Evolutionary conservation across 2,888 invertebrate genomes (phyloP).

Genomic region (Chaitophorus viminalis): DNA sequence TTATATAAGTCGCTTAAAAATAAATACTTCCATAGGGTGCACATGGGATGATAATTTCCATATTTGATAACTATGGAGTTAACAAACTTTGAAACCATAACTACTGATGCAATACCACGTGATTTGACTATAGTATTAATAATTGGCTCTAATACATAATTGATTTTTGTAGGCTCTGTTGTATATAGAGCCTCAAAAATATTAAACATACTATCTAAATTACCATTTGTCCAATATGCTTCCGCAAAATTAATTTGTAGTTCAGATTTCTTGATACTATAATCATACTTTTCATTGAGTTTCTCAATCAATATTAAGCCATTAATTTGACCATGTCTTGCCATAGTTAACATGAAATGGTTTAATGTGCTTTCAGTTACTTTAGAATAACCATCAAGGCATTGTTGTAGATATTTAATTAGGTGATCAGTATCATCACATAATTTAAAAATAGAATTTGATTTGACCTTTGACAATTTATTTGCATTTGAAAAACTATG

Average conservation of each 20-base stretch:
- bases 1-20: conserved; percentile 62
- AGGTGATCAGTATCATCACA: conserved; percentile 23
- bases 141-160: conserved; percentile 41
- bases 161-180: neutral
- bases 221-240: conserved; percentile 44
- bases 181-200: conserved; percentile 4
- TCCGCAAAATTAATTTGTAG: conserved; percentile 43
- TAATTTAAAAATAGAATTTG: conserved; percentile 1
- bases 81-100: conserved; percentile 54
- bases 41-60: conserved; percentile 56
- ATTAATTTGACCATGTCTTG: conserved; percentile 26
- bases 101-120: conserved; percentile 59
- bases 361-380: neutral
- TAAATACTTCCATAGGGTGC: conserved; percentile 62
- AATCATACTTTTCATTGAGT: conserved; percentile 1
- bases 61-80: conserved; percentile 31
- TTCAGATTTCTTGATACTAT: conserved; percentile 19
- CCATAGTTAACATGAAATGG: conserved; percentile 25
- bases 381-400: conserved; percentile 2
- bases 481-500: neutral
- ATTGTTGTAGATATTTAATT: conserved; percentile 18
- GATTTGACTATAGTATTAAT: conserved; percentile 31
- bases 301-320: conserved; percentile 13
- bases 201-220: conserved; percentile 29
- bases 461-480: neutral